Evolutionary conservation across 2,113 vertebrate species (phyloP).

Genomic region (Anseranas semipalmata): DNA sequence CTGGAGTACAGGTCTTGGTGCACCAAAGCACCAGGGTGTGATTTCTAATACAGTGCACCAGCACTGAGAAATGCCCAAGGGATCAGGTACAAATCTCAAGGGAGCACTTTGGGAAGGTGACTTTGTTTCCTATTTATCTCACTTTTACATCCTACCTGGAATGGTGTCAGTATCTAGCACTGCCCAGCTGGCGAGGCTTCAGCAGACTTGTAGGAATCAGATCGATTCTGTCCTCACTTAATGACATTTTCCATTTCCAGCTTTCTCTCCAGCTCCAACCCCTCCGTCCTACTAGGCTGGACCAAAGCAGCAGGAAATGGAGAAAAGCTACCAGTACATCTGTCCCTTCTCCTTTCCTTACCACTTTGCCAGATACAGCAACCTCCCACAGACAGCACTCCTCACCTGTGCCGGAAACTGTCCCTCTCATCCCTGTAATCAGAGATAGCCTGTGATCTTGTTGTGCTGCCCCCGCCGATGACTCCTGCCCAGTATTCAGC

Average conservation of each 20-base stretch:
- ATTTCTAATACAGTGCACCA: fast-evolving
- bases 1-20: neutral
- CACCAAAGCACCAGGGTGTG: neutral
- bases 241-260: neutral
- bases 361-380: neutral
- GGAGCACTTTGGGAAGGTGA: neutral
- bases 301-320: neutral
- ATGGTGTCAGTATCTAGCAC: neutral
- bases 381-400: neutral
- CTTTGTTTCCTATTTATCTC: neutral
- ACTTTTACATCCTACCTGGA: neutral
- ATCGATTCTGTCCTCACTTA: neutral
- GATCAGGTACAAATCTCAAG: neutral
- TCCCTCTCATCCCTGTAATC: conserved; percentile 78
- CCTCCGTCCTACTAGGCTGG: neutral
- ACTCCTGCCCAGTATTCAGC: conserved; percentile 78
- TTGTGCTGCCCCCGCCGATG: conserved; percentile 60
- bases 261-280: neutral
- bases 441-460: conserved; percentile 75
- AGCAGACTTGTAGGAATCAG: neutral
- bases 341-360: neutral
- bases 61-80: neutral
- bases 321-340: neutral
- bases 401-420: conserved; percentile 78
- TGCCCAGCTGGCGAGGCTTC: neutral